These are phyloP conservation scores for Agrochola litura DNA, from an alignment of 2,888 invertebrate genomes.

Conservation along the genomic window DNA sequence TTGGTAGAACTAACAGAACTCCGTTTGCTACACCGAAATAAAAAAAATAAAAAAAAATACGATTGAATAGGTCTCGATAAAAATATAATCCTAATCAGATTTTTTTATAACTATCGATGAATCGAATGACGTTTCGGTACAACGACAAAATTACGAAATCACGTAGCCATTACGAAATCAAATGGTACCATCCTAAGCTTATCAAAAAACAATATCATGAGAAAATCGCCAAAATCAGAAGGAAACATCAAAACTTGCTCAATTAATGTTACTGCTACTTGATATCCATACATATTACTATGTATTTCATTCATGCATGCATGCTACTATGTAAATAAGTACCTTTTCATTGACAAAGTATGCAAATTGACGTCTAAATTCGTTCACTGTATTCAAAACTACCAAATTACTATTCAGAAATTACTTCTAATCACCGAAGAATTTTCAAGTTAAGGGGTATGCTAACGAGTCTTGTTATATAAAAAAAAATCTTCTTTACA, in stretches of 20 bases:
- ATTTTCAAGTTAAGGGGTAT: slow-evolving; percentile 25
- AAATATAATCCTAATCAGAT: too few species aligned
- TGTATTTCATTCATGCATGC: slow-evolving; percentile 28
- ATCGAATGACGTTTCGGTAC: too few species aligned
- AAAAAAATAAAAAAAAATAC: too few species aligned
- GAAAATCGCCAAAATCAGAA: slow-evolving; percentile 13
- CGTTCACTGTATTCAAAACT: slow-evolving; percentile 24
- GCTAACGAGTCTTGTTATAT: background rate
- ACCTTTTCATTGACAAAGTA: slow-evolving; percentile 44
- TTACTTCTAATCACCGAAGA: slow-evolving; percentile 45
- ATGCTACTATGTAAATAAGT: slow-evolving; percentile 15
- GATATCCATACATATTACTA: slow-evolving; percentile 14
- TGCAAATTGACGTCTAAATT: slow-evolving; percentile 52
- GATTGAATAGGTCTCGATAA: too few species aligned
- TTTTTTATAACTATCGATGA: too few species aligned
- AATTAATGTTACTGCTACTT: background rate
- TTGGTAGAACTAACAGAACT: too few species aligned
- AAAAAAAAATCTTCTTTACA: background rate
- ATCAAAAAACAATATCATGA: slow-evolving; percentile 19
- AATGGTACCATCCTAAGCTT: background rate
- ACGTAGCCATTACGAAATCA: too few species aligned
- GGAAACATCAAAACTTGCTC: background rate
- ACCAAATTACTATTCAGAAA: slow-evolving; percentile 39
- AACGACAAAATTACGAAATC: too few species aligned
- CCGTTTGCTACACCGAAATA: too few species aligned